phyloP scores from a whole-genome alignment of 2,888 invertebrate genomes.

The Oxycera nigricornis region DNA sequence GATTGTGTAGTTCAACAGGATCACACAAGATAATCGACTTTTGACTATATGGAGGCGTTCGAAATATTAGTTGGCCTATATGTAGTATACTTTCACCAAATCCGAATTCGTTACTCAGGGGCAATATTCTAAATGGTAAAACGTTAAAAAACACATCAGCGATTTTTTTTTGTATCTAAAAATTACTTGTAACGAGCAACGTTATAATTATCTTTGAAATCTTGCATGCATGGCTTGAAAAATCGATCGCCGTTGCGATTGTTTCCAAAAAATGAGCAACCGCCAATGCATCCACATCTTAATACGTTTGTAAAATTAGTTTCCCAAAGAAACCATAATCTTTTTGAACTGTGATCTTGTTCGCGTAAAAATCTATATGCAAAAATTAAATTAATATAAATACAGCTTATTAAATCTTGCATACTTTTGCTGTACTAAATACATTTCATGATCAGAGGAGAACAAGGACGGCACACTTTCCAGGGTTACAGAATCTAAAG shows the following conservation, averaged over 20 bases:
- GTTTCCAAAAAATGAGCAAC: conserved; percentile 92
- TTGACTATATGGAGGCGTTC: conserved; percentile 86
- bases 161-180: background rate
- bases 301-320: conserved; percentile 66
- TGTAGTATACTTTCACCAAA: conserved; percentile 95
- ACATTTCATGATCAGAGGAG: conserved; percentile 77
- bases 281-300: conserved; percentile 95
- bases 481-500: conserved; percentile 87
- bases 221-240: conserved; percentile 83
- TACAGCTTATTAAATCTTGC: conserved; percentile 38
- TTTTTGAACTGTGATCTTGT: conserved; percentile 83
- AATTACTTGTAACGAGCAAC: conserved; percentile 69
- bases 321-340: conserved; percentile 96
- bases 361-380: conserved; percentile 70
- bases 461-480: conserved; percentile 88
- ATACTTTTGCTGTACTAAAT: conserved; percentile 80
- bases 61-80: conserved; percentile 84
- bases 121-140: background rate
- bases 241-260: conserved; percentile 89
- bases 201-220: conserved; percentile 82
- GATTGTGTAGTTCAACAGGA: conserved; percentile 56
- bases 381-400: background rate
- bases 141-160: background rate
- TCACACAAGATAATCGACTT: conserved; percentile 80
- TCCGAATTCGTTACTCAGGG: conserved; percentile 77